These are phyloP conservation scores for Chrysopilus asiliformis DNA, from an alignment of 2,888 invertebrate species.

Conservation along the genomic window DNA sequence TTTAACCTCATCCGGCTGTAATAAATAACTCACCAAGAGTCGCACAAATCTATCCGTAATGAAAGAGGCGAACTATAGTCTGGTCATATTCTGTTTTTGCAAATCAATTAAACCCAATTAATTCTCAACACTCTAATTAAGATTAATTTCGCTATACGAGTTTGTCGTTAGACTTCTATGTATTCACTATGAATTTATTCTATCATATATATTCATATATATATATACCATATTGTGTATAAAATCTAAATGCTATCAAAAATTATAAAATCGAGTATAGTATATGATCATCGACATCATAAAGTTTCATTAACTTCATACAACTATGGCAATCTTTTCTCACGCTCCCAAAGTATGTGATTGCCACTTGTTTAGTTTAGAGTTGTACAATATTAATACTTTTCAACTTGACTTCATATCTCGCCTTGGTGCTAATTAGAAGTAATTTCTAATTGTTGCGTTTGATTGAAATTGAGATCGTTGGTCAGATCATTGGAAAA, in stretches of 20 bases:
- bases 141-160: slow-evolving; percentile 9
- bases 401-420: background rate
- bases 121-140: slow-evolving; percentile 34
- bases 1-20: too few relatives aligned
- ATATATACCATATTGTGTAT: too few relatives aligned
- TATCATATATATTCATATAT: too few relatives aligned
- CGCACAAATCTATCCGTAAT: too few relatives aligned
- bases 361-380: slow-evolving; percentile 1
- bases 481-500: too few relatives aligned
- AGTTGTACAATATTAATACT: background rate
- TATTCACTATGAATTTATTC: too few relatives aligned
- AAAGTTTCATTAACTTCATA: background rate
- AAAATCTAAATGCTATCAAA: too few relatives aligned
- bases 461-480: background rate
- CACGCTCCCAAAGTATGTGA: slow-evolving; percentile 9
- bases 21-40: too few relatives aligned
- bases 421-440: background rate
- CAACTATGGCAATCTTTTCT: slow-evolving; percentile 5
- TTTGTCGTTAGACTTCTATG: too few relatives aligned
- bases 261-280: too few relatives aligned
- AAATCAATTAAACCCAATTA: slow-evolving; percentile 39
- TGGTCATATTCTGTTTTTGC: slow-evolving; percentile 34
- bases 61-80: background rate
- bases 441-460: background rate
- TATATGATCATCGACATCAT: too few relatives aligned